Evolutionary conservation across 2,888 invertebrate genomes (phyloP).

Genomic region (Ormia ochracea): DNA sequence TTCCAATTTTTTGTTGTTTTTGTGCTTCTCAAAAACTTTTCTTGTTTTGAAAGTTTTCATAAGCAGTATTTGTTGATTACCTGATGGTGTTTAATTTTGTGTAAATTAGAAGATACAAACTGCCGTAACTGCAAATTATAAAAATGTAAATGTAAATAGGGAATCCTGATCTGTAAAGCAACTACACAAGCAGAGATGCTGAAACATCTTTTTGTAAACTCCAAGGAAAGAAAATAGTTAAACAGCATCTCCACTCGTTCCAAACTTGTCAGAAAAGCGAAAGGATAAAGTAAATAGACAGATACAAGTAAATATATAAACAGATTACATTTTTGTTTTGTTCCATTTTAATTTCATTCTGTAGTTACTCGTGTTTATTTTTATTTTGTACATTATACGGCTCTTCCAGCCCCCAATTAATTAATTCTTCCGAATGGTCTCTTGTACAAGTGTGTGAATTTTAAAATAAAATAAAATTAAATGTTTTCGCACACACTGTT

Average conservation of each 20-base stretch:
- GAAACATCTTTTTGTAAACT: neutral
- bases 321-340: neutral
- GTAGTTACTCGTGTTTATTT: too few relatives aligned
- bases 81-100: conserved; percentile 47
- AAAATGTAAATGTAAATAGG: conserved; percentile 29
- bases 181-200: neutral
- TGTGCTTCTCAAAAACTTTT: conserved; percentile 1
- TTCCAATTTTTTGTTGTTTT: neutral
- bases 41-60: neutral
- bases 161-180: neutral
- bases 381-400: conserved; percentile 30
- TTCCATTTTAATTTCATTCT: conserved; percentile 35
- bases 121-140: conserved; percentile 31
- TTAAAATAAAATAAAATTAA: conserved; percentile 44
- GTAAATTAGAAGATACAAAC: conserved; percentile 37
- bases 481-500: conserved; percentile 36
- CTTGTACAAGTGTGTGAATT: conserved; percentile 42
- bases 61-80: neutral
- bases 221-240: neutral
- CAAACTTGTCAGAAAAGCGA: neutral
- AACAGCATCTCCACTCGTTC: neutral
- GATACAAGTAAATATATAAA: too few relatives aligned
- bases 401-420: conserved; percentile 43
- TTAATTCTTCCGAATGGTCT: conserved; percentile 50
- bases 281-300: neutral